Evolutionary conservation across 2,797 vertebrate species (phyloP).

Genomic region (Benthosema pterotum): DNA sequence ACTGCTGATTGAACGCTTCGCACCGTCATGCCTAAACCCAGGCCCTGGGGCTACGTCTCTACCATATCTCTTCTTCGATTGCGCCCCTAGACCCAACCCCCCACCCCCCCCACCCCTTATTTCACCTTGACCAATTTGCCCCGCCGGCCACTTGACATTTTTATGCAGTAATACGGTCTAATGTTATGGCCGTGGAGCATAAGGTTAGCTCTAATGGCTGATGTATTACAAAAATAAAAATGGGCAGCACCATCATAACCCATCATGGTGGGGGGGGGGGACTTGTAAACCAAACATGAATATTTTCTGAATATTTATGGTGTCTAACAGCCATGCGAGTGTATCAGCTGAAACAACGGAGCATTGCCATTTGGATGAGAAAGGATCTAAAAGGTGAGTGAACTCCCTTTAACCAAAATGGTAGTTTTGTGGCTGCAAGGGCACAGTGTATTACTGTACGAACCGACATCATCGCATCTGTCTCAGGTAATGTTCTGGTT

Average conservation of each 20-base stretch:
- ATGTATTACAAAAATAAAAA: neutral
- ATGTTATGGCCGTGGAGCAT: neutral
- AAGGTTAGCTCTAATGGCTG: neutral
- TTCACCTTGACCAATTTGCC: neutral
- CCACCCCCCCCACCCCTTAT: conserved; percentile 29
- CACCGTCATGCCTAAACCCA: conserved; percentile 17
- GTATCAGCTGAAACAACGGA: no score
- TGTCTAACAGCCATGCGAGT: no score
- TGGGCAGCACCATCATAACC: no score
- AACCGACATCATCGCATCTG: neutral
- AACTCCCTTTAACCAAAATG: no score
- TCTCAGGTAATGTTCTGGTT: conserved; percentile 12
- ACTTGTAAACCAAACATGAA: no score
- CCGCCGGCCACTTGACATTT: conserved; percentile 17
- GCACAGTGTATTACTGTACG: neutral
- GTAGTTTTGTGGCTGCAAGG: neutral
- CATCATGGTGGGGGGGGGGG: no score
- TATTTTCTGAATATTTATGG: no score
- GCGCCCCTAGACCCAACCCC: neutral
- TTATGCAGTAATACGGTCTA: neutral
- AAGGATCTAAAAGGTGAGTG: no score
- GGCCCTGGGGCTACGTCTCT: conserved; percentile 30
- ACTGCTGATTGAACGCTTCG: conserved; percentile 46
- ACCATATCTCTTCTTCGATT: conserved; percentile 14
- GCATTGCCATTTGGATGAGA: no score